phyloP scores from a whole-genome alignment of 1,140 invertebrate species.

The Octopus bimaculoides region DNA sequence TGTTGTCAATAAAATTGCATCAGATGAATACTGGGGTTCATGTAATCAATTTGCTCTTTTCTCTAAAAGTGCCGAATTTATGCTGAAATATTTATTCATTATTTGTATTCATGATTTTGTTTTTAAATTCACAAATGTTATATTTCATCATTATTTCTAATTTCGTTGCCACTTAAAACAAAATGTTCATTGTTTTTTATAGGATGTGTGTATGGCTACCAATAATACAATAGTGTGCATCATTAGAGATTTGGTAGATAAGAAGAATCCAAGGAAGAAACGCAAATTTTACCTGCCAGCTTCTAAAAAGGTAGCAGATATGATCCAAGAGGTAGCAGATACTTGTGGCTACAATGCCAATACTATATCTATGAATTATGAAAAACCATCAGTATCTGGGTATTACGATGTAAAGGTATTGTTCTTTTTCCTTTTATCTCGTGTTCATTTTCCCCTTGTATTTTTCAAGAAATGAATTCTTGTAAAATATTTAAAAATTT shows the following conservation, averaged over 20 bases:
- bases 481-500: too few relatives aligned
- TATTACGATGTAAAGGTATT: constrained; percentile 37
- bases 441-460: not conserved
- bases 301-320: constrained; percentile 57
- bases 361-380: constrained; percentile 59
- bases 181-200: constrained; percentile 15
- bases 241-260: constrained; percentile 61
- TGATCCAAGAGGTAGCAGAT: constrained; percentile 60
- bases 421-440: constrained; percentile 10
- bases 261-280: constrained; percentile 37
- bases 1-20: too few relatives aligned
- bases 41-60: too few relatives aligned
- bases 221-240: constrained; percentile 60
- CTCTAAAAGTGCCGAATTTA: too few relatives aligned
- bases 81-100: too few relatives aligned
- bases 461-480: not conserved
- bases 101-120: too few relatives aligned
- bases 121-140: too few relatives aligned
- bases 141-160: too few relatives aligned
- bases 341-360: constrained; percentile 61
- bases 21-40: too few relatives aligned
- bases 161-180: too few relatives aligned
- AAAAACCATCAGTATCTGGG: constrained; percentile 42
- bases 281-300: constrained; percentile 56
- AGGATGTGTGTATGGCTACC: constrained; percentile 44